Percentiles rank a stretch among this genome's conserved stretches.
These are phyloP conservation scores for Adrianichthys oophorus DNA, from an alignment of 2,797 vertebrate species.

Conservation along the genomic window DNA sequence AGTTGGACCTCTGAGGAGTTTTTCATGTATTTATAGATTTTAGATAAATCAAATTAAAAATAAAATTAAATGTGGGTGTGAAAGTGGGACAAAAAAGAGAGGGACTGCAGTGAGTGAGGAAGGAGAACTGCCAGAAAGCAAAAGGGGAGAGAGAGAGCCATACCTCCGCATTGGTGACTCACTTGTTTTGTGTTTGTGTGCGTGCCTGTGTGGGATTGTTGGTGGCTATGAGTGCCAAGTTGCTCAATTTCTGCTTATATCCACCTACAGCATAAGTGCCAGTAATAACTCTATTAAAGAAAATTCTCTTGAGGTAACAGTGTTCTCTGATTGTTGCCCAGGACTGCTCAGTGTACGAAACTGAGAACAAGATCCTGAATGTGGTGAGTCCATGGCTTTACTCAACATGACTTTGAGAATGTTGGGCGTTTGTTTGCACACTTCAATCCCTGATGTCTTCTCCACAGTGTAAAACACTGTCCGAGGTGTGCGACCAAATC, in stretches of 20 bases:
- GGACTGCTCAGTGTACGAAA: conserved; percentile 98
- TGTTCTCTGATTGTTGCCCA: conserved; percentile 73
- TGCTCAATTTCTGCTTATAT: conserved; percentile 68
- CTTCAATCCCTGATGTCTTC: conserved; percentile 19
- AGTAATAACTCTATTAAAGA: conserved; percentile 72
- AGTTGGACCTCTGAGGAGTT: conserved; percentile 15
- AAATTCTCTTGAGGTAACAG: conserved; percentile 67
- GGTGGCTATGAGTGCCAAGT: conserved; percentile 75
- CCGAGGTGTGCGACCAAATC: conserved; percentile 96
- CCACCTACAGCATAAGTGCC: conserved; percentile 72
- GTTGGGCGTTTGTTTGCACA: neutral
- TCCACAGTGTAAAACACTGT: conserved; percentile 95
- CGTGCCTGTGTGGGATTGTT: conserved; percentile 68
- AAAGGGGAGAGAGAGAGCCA: conserved; percentile 40
- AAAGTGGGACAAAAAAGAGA: conserved; percentile 53
- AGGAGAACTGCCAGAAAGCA: conserved; percentile 43
- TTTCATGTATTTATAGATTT: conserved; percentile 30
- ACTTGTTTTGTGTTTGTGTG: conserved; percentile 77
- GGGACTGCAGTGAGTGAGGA: conserved; percentile 36
- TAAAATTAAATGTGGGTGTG: conserved; percentile 49
- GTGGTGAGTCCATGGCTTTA: conserved; percentile 85
- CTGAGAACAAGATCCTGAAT: conserved; percentile 98
- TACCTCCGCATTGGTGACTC: conserved; percentile 74
- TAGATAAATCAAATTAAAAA: conserved; percentile 32
- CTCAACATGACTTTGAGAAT: conserved; percentile 10